Percentiles rank a stretch among this genome's conserved stretches.
Conservation (phyloP, 2,113 vertebrate genomes). For the Alethe diademata region DNA sequence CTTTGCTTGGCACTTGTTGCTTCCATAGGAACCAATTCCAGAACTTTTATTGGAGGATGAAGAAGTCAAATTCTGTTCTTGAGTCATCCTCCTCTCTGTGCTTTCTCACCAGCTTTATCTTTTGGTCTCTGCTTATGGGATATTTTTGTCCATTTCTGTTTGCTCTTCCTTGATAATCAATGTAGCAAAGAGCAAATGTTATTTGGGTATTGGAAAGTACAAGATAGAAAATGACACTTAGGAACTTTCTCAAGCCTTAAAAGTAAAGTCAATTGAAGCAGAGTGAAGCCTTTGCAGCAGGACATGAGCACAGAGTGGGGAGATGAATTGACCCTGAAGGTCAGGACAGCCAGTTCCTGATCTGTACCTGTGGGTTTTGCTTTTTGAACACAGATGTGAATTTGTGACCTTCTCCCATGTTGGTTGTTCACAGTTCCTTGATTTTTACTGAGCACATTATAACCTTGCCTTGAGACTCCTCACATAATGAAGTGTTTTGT, state of each 20-base stretch:
- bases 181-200: neutral
- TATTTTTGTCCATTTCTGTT: neutral
- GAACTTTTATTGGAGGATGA: neutral
- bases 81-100: neutral
- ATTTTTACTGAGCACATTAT: neutral
- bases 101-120: neutral
- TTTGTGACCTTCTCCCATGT: neutral
- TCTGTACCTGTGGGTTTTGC: neutral
- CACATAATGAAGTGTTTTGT: neutral
- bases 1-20: neutral
- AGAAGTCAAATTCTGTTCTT: neutral
- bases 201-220: neutral
- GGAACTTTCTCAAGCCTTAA: neutral
- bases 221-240: neutral
- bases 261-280: neutral
- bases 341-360: neutral
- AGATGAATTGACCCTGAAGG: neutral
- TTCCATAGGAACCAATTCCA: neutral
- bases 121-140: neutral
- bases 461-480: neutral
- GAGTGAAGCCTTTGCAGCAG: neutral
- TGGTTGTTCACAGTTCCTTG: neutral
- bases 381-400: neutral
- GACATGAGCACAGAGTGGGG: rapidly evolving
- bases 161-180: neutral